phyloP scores from a whole-genome alignment of 2,888 invertebrate species.

The Pteria penguin region DNA sequence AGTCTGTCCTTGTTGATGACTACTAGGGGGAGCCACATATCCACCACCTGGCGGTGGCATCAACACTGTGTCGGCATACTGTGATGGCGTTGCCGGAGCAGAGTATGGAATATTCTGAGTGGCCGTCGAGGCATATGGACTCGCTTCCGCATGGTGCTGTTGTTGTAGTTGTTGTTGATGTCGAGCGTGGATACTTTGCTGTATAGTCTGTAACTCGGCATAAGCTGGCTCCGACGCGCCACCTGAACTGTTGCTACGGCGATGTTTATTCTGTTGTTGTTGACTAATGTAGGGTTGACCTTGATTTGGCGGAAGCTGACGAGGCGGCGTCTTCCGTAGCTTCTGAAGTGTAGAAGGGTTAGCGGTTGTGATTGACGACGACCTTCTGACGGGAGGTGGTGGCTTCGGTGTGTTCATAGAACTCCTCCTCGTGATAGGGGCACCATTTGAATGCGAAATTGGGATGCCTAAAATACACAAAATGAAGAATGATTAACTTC shows the following conservation, averaged over 20 bases:
- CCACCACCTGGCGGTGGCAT: slow-evolving; percentile 16
- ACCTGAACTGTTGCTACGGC: slow-evolving; percentile 56
- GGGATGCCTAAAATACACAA: slow-evolving; percentile 72
- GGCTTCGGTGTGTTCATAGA: slow-evolving; percentile 70
- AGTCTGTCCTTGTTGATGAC: slow-evolving; percentile 22
- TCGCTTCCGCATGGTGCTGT: slow-evolving; percentile 13
- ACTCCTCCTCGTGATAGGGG: slow-evolving; percentile 58
- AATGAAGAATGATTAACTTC: too few relatives aligned
- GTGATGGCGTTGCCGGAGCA: slow-evolving; percentile 49
- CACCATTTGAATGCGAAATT: slow-evolving; percentile 59
- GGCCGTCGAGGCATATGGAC: slow-evolving; percentile 30
- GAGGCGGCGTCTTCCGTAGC: slow-evolving; percentile 59
- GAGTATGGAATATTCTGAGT: slow-evolving; percentile 30
- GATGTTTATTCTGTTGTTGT: slow-evolving; percentile 42
- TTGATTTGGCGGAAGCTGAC: slow-evolving; percentile 45
- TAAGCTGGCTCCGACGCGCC: slow-evolving; percentile 59
- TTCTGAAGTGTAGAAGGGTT: slow-evolving; percentile 62
- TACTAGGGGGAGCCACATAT: background rate
- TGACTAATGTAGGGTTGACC: slow-evolving; percentile 20
- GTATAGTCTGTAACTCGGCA: slow-evolving; percentile 69
- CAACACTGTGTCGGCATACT: slow-evolving; percentile 38
- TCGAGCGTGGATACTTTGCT: slow-evolving; percentile 66
- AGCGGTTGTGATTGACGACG: slow-evolving; percentile 70
- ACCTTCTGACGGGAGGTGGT: slow-evolving; percentile 75
- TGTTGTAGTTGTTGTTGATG: slow-evolving; percentile 49